Evolutionary conservation across 2,888 invertebrate species (phyloP).

Genomic region (Anarsia innoxiella): DNA sequence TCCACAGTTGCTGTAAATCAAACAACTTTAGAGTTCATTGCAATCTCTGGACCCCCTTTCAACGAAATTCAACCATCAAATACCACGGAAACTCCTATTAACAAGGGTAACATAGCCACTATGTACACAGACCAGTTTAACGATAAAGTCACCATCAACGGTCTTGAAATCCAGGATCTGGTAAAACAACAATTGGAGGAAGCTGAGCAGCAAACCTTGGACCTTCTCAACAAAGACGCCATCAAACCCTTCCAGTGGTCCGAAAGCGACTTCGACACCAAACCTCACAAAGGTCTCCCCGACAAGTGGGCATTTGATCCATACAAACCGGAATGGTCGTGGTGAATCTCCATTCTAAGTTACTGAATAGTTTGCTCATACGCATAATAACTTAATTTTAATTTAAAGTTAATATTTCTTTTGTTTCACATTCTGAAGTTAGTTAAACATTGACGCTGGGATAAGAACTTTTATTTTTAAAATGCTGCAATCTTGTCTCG

Average conservation of each 20-base stretch:
- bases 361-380: slow-evolving; percentile 1
- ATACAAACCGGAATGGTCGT: slow-evolving; percentile 75
- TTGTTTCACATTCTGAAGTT: too few relatives aligned
- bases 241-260: slow-evolving; percentile 84
- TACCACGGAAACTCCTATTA: slow-evolving; percentile 33
- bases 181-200: slow-evolving; percentile 55
- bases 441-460: too few relatives aligned
- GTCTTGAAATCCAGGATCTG: slow-evolving; percentile 51
- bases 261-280: slow-evolving; percentile 75
- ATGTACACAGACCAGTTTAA: slow-evolving; percentile 62
- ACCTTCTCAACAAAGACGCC: slow-evolving; percentile 44
- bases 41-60: slow-evolving; percentile 57
- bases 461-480: too few relatives aligned
- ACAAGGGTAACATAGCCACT: slow-evolving; percentile 59
- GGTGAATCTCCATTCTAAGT: slow-evolving; percentile 51
- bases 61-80: slow-evolving; percentile 35
- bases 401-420: slow-evolving; percentile 1
- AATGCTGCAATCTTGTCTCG: too few relatives aligned
- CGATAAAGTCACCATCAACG: slow-evolving; percentile 49
- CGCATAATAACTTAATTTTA: slow-evolving; percentile 9
- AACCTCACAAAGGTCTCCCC: slow-evolving; percentile 82
- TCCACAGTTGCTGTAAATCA: slow-evolving; percentile 25
- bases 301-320: slow-evolving; percentile 83
- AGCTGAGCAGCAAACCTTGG: slow-evolving; percentile 46
- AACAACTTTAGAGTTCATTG: slow-evolving; percentile 39